phyloP scores from a whole-genome alignment of 2,113 vertebrate genomes.

The Seriola quinqueradiata region DNA sequence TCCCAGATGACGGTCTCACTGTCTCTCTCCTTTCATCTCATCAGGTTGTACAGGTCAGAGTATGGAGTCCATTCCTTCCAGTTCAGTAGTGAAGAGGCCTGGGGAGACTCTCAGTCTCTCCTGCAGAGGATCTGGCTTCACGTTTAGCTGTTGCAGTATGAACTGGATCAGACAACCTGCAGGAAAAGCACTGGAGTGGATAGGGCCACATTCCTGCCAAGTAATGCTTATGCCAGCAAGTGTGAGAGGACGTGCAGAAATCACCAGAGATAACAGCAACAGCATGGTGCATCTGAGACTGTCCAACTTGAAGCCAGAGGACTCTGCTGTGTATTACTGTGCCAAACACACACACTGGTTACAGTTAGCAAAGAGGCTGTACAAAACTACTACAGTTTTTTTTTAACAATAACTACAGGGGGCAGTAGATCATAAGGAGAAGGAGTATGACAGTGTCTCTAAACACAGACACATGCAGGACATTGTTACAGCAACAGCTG shows the following conservation, averaged over 20 bases:
- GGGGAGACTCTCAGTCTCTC: constrained; percentile 61
- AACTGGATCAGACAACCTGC: background rate
- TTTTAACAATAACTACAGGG: too few relatives aligned
- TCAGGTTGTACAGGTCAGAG: too few relatives aligned
- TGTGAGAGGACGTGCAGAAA: constrained; percentile 14
- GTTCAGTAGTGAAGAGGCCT: constrained; percentile 17
- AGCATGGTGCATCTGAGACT: constrained; percentile 27
- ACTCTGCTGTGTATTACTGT: too few relatives aligned
- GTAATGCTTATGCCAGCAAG: background rate
- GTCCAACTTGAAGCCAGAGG: too few relatives aligned
- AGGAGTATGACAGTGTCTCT: too few relatives aligned
- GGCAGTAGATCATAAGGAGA: too few relatives aligned
- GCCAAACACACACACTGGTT: background rate
- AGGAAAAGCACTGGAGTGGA: background rate
- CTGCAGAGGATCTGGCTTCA: constrained; percentile 17
- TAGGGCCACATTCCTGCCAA: too few relatives aligned
- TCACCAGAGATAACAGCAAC: constrained; percentile 14
- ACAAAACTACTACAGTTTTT: constrained; percentile 9
- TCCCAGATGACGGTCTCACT: too few relatives aligned
- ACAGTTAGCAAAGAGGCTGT: rapidly evolving
- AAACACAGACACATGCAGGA: too few relatives aligned
- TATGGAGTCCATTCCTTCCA: constrained; percentile 38
- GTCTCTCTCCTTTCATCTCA: too few relatives aligned
- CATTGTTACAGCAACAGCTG: too few relatives aligned
- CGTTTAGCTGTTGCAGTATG: background rate